Base-by-base conservation (phyloP, 2,888 invertebrate genomes). In the Mythimna ferrago region DNA sequence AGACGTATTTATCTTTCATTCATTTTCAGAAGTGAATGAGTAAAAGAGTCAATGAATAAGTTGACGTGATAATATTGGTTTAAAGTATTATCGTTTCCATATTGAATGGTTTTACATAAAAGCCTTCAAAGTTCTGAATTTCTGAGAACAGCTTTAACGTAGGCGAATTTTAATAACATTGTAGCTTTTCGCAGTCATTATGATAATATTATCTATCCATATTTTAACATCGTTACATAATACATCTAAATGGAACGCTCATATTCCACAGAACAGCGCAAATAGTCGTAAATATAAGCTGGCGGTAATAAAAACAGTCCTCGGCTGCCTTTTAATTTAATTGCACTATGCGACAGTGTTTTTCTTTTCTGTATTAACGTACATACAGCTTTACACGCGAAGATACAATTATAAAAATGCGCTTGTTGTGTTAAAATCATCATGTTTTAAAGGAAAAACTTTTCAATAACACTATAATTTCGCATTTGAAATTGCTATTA, bases 251-350 rank as follows among this genome's bases (percentile, higher is more conserved):
- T 51, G 21, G 11, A 57, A 61, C 35, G 61, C 19, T 78, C 57
- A 67, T 69, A 58, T 64, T 66, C n/a, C 73, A 70, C 35, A 71
- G 38, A 51, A 79, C 60, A 65, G 26, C 26, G 63, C 63, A 76
- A 76, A 71, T 77, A 68, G 38, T 66, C 70, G 44, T 74, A 75
- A 76, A 80, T 79, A 76, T 56, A 64, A 65, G 66, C 32, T 51
- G 6, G 35, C 26, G 61, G 72, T 63, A 78, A 84, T 82, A 81
- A 86, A 85, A 86, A 79, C 56, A 60, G 61, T 19, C 68, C 56
- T 60, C 57, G 48, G 58, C 71, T 67, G 65, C 71, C 74, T 85
- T 87, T 87, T 87, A 86, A 82, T 82, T 80, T 81, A 79, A 87
- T 85, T 81, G 77, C 81, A 81, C 66, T 76, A 67, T 61, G 71